Base-by-base conservation (phyloP, 2,797 vertebrate genomes). In the Pteropus rufus region DNA sequence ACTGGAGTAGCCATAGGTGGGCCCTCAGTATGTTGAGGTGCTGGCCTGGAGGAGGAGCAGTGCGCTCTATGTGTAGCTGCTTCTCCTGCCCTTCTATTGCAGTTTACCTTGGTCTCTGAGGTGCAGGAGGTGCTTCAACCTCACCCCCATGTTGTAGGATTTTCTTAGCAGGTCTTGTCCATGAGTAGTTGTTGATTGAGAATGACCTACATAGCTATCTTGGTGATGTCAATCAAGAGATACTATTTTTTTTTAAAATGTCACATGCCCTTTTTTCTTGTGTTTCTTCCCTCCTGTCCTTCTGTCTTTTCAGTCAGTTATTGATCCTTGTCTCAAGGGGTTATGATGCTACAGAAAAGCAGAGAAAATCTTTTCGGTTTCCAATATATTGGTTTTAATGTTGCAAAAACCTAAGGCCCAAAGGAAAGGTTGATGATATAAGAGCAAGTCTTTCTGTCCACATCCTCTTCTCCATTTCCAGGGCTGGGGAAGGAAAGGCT, bases 1-100 rank as follows among this genome's bases (percentile, higher is more conserved):
- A 5, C 16, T 18, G 29, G 29, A 23, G 23, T 23, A 62, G 39
- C 2, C 0, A 0, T 15, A 23, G n/a, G 29, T 46, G 36, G 49
- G 12, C 23, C n/a, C 1, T 75, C 16, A 24, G 65, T 16, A 24
- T 46, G n/a, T 24, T 56, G 29, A 24, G n/a, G n/a, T 5, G 16
- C 62, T 4, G 31, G n/a, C 39, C 41, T 31, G 16, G 52, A 52
- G 1, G 54, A 8, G 15, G 62, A 16, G 10, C 16, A 36, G 6
- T 49, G 64, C 3, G 3, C 21, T 62, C 75, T 44, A 44, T 24
- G 11, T 2, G 3, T 21, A 64, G 36, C 44, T 26, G 10, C 16
- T 81, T 23, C 15, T 69, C 26, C 18, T 52, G 36, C 26, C 14
- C 54, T 41, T 70, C 73, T 21, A 14, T 60, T 52, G 26, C 0